phyloP scores from a whole-genome alignment of 92 coral and sea anemone genomes.

The Zoanthus solanderi region DNA sequence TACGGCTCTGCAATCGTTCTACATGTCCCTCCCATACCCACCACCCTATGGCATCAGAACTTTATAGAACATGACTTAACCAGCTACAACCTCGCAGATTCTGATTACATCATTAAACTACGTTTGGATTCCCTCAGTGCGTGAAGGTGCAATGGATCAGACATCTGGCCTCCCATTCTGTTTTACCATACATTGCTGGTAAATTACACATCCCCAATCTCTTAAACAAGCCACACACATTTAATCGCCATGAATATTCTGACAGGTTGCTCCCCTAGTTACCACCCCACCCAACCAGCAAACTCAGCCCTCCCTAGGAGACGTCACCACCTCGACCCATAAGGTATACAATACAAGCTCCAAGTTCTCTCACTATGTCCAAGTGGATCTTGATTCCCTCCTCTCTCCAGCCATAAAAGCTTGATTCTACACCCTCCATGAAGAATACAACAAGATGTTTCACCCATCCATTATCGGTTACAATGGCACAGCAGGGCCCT shows the following conservation, averaged over 20 bases:
- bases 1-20: not conserved
- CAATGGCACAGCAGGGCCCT: no score
- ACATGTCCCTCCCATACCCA: constrained; percentile 18
- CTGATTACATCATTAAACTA: not conserved
- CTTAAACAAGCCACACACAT: not conserved
- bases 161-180: not conserved
- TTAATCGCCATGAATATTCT: constrained; percentile 28
- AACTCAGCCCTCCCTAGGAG: not conserved
- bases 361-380: no score
- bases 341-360: no score
- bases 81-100: not conserved
- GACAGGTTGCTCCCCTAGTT: constrained; percentile 27
- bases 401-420: not conserved
- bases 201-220: not conserved
- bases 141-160: not conserved
- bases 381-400: no score
- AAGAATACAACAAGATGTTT: no score
- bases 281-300: not conserved
- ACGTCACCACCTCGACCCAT: no score
- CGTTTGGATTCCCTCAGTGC: not conserved
- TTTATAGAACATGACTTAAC: constrained; percentile 23
- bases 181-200: not conserved
- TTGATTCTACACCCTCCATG: not conserved
- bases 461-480: no score
- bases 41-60: constrained; percentile 25